Evolutionary conservation across 2,797 vertebrate genomes (phyloP).

Genomic region (Podargus strigoides): DNA sequence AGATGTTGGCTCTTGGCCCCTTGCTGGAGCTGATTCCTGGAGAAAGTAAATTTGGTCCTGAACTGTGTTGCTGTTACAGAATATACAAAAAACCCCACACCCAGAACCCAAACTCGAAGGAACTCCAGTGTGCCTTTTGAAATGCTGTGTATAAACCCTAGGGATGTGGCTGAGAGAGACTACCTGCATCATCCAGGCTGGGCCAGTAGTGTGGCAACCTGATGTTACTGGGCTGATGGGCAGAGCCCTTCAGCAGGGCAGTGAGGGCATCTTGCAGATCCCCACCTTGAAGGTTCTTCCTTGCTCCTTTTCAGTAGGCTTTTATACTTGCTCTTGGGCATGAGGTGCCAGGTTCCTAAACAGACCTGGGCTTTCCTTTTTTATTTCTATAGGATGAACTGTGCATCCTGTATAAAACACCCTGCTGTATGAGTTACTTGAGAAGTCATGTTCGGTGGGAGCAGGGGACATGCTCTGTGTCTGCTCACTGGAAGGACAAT

Average conservation of each 20-base stretch:
- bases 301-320: not conserved
- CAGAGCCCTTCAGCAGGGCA: not conserved
- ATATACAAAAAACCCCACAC: too few relatives aligned
- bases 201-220: not conserved
- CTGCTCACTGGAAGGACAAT: not conserved
- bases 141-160: not conserved
- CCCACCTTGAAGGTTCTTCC: not conserved
- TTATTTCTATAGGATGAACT: not conserved
- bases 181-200: not conserved
- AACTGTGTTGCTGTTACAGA: not conserved
- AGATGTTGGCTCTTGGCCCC: not conserved
- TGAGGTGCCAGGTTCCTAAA: not conserved
- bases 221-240: not conserved
- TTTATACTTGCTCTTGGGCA: not conserved
- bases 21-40: not conserved
- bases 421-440: not conserved
- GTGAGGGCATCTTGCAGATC: not conserved
- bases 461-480: rapidly evolving
- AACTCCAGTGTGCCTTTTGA: not conserved
- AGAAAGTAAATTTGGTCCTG: not conserved
- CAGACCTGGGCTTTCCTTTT: not conserved
- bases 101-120: not conserved
- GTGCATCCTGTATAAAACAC: not conserved
- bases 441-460: not conserved
- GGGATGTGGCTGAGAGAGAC: not conserved